phyloP scores from a whole-genome alignment of 2,797 vertebrate genomes.

The Alosa sapidissima region DNA sequence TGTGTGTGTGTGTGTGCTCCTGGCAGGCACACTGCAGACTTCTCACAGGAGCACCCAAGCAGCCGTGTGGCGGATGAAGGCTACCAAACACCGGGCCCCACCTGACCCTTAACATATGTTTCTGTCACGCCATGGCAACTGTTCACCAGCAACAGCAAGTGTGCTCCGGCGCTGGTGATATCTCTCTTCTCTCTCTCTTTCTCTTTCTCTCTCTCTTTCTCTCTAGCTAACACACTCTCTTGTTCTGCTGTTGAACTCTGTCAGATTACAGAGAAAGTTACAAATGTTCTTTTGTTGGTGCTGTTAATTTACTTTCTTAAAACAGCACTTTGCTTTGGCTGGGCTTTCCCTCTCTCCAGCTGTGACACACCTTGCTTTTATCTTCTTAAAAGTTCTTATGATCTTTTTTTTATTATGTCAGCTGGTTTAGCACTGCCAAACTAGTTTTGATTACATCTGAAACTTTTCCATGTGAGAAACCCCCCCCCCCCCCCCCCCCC shows the following conservation, averaged over 20 bases:
- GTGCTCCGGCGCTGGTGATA: background rate
- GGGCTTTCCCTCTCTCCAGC: background rate
- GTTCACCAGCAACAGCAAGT: background rate
- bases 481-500: too few species aligned
- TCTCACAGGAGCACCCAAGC: background rate
- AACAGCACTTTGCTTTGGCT: background rate
- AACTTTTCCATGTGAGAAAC: background rate
- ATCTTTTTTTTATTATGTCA: background rate
- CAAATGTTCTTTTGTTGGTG: background rate
- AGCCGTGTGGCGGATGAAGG: background rate
- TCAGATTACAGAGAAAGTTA: background rate
- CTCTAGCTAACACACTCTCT: background rate
- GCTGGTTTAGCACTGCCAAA: background rate
- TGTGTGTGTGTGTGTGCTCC: too few species aligned
- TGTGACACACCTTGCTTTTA: background rate
- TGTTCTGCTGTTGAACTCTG: background rate
- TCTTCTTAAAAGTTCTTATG: background rate
- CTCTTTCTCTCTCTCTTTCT: background rate
- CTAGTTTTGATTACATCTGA: background rate
- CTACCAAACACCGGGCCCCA: conserved; percentile 44
- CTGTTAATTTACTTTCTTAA: background rate
- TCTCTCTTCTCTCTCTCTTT: background rate
- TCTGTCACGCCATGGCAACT: conserved; percentile 42
- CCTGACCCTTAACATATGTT: conserved; percentile 49
- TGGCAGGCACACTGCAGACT: background rate